Base-by-base conservation (phyloP, 2,888 invertebrate genomes). In the Steinernema hermaphroditum region DNA sequence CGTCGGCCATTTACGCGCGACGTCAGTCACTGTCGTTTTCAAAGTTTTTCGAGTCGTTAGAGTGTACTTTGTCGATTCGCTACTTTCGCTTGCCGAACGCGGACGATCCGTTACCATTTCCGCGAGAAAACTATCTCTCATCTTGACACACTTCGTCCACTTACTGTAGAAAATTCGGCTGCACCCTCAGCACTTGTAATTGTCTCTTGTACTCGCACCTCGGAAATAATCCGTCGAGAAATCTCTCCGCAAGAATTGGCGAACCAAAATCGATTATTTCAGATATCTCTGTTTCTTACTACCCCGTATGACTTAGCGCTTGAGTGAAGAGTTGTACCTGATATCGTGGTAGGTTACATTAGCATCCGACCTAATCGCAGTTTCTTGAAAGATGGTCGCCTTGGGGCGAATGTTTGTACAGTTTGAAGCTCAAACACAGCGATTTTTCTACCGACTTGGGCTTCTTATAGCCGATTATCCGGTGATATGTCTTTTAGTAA, bases 381-480 rank as follows among this genome's bases (percentile, higher is more conserved):
- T 16, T 27, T 4, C 32, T 62, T 14, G 9, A 16, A 14, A 62
- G 62, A 62, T 62, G 62, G 62, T 62, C 29, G 62, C 62, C 62
- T 14, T 62, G 27, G 62, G 62, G 62, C 62, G 62, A 32, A 62
- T 62, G 16, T 68, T 68, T 41, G 44, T 41, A 24, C 22, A 32
- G 62, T 57, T 73, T 27, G 76, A 76, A 74, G 76, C 69, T 44
- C 68, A 77, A 24, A 81, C 83, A 16, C 82, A 82, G 57, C 78
- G 80, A 44, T 70, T 75, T 34, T 84, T 83, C 76, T 82, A 83
- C 72, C 76, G 69, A 69, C 72, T 82, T 49, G 84, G 84, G 14
- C 70, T 79, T 32, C 77, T 77, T 70, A 82, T 84, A 24, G 82
- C 80, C 34, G 77, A 80, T 44, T 78, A 74, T 49, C 84, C 84